Conservation (phyloP, 2,797 vertebrate species). For the Argentina silus region DNA sequence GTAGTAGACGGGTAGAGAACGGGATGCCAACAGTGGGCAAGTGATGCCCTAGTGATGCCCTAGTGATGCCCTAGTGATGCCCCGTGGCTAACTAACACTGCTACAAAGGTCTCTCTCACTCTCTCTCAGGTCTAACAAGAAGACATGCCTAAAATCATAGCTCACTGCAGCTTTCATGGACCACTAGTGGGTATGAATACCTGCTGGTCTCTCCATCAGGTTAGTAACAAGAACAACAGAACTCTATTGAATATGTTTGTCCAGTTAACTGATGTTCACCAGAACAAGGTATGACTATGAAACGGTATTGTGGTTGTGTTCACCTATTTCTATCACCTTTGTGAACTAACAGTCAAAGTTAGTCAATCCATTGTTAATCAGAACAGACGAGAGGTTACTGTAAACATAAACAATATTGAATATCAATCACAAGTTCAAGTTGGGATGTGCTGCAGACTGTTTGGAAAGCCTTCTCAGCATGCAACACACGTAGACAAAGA, state of each 20-base stretch:
- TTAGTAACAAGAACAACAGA: background rate
- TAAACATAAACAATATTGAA: constrained; percentile 41
- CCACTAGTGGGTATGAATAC: background rate
- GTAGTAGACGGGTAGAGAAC: constrained; percentile 31
- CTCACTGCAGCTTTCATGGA: constrained; percentile 25
- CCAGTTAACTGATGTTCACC: background rate
- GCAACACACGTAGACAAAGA: constrained; percentile 17
- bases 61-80: too few species aligned
- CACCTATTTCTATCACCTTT: background rate
- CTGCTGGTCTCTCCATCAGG: background rate
- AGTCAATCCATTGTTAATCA: constrained; percentile 10
- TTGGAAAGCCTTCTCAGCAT: constrained; percentile 16
- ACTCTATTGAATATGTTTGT: background rate
- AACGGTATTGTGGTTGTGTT: background rate
- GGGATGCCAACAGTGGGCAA: constrained; percentile 19
- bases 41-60: too few species aligned
- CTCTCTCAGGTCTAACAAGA: background rate
- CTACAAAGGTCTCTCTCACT: constrained; percentile 14
- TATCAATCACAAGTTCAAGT: constrained; percentile 22
- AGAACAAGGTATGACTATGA: constrained; percentile 10
- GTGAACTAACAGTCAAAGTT: constrained; percentile 7
- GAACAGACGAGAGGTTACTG: constrained; percentile 20
- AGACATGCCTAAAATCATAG: constrained; percentile 1
- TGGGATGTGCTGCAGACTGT: constrained; percentile 25
- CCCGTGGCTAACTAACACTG: constrained; percentile 21